These are phyloP conservation scores for Coptodon bakossiorum DNA, from an alignment of 2,113 vertebrate species.

Conservation along the genomic window DNA sequence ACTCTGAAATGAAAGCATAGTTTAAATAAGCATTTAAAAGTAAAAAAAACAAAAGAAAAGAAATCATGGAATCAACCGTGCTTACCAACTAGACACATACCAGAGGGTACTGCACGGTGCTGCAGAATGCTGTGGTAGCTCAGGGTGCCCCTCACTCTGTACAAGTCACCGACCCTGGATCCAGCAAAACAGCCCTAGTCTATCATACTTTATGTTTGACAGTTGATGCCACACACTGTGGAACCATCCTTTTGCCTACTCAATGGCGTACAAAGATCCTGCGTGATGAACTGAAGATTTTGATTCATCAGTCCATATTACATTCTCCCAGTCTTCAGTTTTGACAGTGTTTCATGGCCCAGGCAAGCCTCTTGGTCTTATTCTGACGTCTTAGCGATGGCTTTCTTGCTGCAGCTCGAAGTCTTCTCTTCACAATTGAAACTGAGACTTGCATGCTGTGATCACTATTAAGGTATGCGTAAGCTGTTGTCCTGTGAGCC, in stretches of 20 bases:
- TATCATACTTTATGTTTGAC: neutral
- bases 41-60: neutral
- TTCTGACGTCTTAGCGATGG: fast-evolving
- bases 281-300: neutral
- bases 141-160: neutral
- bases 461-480: neutral
- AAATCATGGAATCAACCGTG: neutral
- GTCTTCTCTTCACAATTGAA: neutral
- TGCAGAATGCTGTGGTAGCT: neutral
- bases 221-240: neutral
- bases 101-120: neutral
- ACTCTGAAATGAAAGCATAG: neutral
- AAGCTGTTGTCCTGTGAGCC: neutral
- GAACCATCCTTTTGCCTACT: neutral
- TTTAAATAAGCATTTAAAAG: neutral
- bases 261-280: neutral
- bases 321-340: neutral
- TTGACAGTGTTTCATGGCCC: fast-evolving
- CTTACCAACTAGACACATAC: neutral
- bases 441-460: neutral
- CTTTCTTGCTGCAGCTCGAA: neutral
- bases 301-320: neutral
- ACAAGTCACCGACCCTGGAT: neutral
- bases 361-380: neutral
- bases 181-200: neutral